Evolutionary conservation across 2,797 vertebrate genomes (phyloP).

Genomic region (Tapera naevia): DNA sequence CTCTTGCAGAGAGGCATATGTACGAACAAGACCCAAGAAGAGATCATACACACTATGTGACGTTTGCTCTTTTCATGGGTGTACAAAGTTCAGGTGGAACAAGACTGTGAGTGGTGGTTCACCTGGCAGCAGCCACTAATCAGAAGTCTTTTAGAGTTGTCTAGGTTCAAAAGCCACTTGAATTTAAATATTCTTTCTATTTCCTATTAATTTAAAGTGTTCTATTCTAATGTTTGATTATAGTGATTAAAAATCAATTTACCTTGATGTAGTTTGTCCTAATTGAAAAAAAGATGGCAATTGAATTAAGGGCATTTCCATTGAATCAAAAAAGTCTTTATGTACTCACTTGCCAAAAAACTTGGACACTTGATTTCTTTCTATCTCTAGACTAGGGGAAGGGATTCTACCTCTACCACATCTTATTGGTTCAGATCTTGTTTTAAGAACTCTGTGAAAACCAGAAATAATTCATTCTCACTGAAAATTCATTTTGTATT

Average conservation of each 20-base stretch:
- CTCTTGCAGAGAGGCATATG: not conserved
- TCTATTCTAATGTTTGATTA: not conserved
- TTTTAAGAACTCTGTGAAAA: not conserved
- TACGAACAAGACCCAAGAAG: not conserved
- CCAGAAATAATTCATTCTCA: not conserved
- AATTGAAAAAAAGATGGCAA: not conserved
- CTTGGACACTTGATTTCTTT: not conserved
- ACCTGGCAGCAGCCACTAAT: constrained; percentile 9
- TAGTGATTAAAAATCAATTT: not conserved
- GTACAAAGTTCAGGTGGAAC: not conserved
- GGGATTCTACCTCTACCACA: not conserved
- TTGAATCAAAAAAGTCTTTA: not conserved
- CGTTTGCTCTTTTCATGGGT: not conserved
- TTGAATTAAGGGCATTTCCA: not conserved
- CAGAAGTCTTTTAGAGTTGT: not conserved
- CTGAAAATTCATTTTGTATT: not conserved
- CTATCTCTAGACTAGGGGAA: not conserved
- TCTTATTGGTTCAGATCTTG: not conserved
- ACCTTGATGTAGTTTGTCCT: not conserved
- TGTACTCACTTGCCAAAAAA: not conserved
- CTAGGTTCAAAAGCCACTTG: not conserved
- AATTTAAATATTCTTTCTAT: not conserved
- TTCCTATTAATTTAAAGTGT: not conserved
- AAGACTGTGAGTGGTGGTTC: constrained; percentile 28
- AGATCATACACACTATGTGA: not conserved